Evolutionary conservation across 2,797 vertebrate genomes (phyloP).

Genomic region (Chiloscyllium punctatum): DNA sequence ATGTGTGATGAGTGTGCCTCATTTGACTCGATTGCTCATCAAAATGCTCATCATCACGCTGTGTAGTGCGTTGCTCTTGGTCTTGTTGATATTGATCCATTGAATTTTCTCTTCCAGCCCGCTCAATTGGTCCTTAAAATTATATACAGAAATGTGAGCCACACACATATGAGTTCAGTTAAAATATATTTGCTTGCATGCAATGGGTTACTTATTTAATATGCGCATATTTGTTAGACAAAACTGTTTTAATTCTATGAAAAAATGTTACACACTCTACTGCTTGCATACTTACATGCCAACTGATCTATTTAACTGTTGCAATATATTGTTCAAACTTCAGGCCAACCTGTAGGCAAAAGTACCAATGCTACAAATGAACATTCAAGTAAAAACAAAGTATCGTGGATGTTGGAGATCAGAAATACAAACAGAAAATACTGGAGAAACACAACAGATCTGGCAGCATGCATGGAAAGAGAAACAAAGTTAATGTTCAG

Average conservation of each 20-base stretch:
- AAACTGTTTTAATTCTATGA: background rate
- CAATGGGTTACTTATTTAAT: background rate
- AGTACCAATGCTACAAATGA: background rate
- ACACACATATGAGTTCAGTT: background rate
- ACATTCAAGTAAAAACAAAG: no score
- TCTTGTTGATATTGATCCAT: background rate
- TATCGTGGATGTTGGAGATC: no score
- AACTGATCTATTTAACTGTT: background rate
- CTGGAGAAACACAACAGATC: no score
- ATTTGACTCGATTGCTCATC: constrained; percentile 47
- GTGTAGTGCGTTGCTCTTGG: constrained; percentile 50
- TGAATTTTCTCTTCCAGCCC: background rate
- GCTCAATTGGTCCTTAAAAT: background rate
- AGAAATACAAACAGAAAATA: no score
- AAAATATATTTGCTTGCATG: background rate
- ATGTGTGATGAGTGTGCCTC: constrained; percentile 58
- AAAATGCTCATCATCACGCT: constrained; percentile 46
- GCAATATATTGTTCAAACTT: background rate
- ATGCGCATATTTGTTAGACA: background rate
- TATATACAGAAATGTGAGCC: background rate
- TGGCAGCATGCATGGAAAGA: no score
- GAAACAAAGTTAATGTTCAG: no score
- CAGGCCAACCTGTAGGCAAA: background rate
- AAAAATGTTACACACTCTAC: background rate
- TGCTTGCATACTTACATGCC: background rate